These are phyloP conservation scores for Taenioides sp. DNA, from an alignment of 2,797 vertebrate species.

Conservation along the genomic window DNA sequence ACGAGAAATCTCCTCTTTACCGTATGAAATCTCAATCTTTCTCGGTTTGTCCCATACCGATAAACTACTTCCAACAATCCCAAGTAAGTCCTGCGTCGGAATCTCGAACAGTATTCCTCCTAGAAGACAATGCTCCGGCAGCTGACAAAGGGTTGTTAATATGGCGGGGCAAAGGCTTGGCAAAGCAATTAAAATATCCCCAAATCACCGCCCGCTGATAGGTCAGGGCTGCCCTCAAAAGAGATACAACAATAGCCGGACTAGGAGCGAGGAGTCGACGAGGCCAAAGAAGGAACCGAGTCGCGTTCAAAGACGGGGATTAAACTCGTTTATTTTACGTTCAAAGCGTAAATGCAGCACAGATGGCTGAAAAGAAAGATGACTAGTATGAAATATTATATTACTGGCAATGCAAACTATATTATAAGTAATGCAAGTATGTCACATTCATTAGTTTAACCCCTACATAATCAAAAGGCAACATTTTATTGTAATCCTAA, in stretches of 20 bases:
- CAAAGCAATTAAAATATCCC: slow-evolving; percentile 36
- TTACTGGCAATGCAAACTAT: not conserved
- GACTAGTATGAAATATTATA: not conserved
- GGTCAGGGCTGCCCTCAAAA: slow-evolving; percentile 58
- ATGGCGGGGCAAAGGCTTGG: slow-evolving; percentile 9
- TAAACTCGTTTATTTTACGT: slow-evolving; percentile 20
- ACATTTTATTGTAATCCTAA: not conserved
- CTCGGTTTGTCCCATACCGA: slow-evolving; percentile 72
- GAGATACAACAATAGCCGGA: slow-evolving; percentile 75
- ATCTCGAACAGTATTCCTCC: slow-evolving; percentile 15
- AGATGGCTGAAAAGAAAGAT: not conserved
- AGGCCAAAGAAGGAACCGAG: slow-evolving; percentile 66
- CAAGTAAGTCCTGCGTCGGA: slow-evolving; percentile 53
- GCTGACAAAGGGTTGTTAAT: slow-evolving; percentile 20
- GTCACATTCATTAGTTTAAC: not conserved
- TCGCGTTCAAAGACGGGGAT: slow-evolving; percentile 40
- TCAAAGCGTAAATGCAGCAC: not conserved
- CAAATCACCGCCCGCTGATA: slow-evolving; percentile 54
- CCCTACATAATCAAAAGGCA: not conserved
- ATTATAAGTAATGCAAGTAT: not conserved
- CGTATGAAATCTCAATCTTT: slow-evolving; percentile 62
- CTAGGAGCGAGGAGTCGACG: slow-evolving; percentile 50
- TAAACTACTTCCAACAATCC: slow-evolving; percentile 55
- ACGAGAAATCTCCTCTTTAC: slow-evolving; percentile 17
- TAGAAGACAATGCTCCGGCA: slow-evolving; percentile 7